These are phyloP conservation scores for Folsomia candida DNA, from an alignment of 2,888 invertebrate species.

Conservation along the genomic window DNA sequence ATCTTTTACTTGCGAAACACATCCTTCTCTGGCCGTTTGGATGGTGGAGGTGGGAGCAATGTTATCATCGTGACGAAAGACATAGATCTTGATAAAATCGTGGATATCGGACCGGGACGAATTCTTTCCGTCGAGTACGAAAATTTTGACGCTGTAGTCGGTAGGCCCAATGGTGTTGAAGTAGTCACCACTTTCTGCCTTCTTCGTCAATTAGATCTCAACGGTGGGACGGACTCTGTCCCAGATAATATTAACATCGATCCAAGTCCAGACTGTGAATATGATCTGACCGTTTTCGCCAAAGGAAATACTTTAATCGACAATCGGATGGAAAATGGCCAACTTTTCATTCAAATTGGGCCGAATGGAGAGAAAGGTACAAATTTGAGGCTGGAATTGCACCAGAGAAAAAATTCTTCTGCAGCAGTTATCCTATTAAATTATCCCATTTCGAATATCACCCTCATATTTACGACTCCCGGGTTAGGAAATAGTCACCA, in stretches of 20 bases:
- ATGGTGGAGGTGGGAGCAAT: not conserved
- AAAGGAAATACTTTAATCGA: not conserved
- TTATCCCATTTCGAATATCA: too few species aligned
- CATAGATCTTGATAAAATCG: too few species aligned
- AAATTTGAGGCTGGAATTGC: not conserved
- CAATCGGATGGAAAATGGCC: not conserved
- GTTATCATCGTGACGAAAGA: not conserved
- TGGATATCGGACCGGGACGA: too few species aligned
- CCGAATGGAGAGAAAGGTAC: not conserved
- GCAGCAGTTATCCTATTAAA: too few species aligned
- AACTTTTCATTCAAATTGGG: not conserved
- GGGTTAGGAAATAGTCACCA: too few species aligned
- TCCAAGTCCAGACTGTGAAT: not conserved
- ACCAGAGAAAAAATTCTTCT: too few species aligned
- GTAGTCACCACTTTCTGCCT: not conserved
- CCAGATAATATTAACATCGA: not conserved
- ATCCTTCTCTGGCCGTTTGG: not conserved
- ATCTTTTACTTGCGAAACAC: not conserved
- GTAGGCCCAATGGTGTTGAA: not conserved
- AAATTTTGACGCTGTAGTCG: not conserved
- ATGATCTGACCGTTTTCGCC: not conserved
- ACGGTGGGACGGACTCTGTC: not conserved
- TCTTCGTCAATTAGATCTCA: not conserved
- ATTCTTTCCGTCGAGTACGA: not conserved
- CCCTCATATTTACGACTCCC: too few species aligned